A percentile compares a stretch with the other conserved stretches of the same genome.
These are phyloP conservation scores for Listronotus bonariensis DNA, from an alignment of 1,140 invertebrate species.

Conservation along the genomic window DNA sequence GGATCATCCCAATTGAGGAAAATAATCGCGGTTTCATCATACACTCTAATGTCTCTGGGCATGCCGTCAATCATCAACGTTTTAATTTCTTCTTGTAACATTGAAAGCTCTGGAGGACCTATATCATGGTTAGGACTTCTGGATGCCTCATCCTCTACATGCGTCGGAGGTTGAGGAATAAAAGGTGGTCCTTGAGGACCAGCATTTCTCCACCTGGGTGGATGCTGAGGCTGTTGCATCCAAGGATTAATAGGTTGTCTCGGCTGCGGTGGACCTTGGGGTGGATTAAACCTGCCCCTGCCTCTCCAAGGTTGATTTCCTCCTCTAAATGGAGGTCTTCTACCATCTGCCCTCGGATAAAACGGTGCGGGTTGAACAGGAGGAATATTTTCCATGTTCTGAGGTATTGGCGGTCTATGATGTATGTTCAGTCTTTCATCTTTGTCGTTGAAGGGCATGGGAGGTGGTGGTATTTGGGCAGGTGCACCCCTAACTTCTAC, in stretches of 20 bases:
- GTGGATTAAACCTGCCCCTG: not conserved
- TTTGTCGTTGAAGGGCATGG: slow-evolving; percentile 42
- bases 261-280: slow-evolving; percentile 29
- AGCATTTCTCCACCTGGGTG: slow-evolving; percentile 2
- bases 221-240: slow-evolving; percentile 23
- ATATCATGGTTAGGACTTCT: slow-evolving; percentile 21
- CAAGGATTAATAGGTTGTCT: slow-evolving; percentile 43
- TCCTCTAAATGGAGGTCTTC: slow-evolving; percentile 10
- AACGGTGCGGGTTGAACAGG: slow-evolving; percentile 5
- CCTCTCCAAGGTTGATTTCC: slow-evolving; percentile 20
- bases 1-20: slow-evolving; percentile 85
- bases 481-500: not conserved
- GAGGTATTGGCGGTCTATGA: slow-evolving; percentile 1
- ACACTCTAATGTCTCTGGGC: slow-evolving; percentile 82
- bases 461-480: not conserved
- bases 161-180: not conserved
- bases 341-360: slow-evolving; percentile 14
- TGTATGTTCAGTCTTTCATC: slow-evolving; percentile 37
- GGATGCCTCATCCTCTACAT: slow-evolving; percentile 15
- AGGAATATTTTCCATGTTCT: slow-evolving; percentile 4
- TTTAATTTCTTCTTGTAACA: slow-evolving; percentile 70
- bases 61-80: slow-evolving; percentile 85
- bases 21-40: slow-evolving; percentile 81
- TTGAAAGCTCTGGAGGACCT: slow-evolving; percentile 55
- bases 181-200: not conserved